Conservation (phyloP, 2,113 vertebrate genomes). For the Carassius auratus region DNA sequence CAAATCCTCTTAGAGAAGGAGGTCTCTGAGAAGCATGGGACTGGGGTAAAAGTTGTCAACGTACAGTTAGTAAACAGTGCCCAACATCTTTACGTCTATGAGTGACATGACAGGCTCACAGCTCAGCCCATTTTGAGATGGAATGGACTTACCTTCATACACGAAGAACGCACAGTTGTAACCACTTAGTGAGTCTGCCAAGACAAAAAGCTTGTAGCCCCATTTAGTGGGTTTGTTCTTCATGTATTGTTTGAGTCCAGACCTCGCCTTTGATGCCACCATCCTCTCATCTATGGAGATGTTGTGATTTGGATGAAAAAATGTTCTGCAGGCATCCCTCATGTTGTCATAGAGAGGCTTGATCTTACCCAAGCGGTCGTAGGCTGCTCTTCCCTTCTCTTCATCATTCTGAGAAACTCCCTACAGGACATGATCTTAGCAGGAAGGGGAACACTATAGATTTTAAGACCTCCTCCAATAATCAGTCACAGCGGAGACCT, state of each 20-base stretch:
- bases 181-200: background rate
- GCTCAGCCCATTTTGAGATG: slow-evolving; percentile 16
- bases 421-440: background rate
- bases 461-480: background rate
- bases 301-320: background rate
- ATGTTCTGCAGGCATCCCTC: background rate
- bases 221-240: background rate
- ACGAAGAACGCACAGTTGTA: slow-evolving; percentile 35
- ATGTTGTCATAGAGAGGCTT: slow-evolving; percentile 12
- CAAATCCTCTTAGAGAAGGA: background rate
- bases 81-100: background rate
- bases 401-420: background rate
- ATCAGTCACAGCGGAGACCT: background rate
- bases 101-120: slow-evolving; percentile 30
- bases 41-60: background rate
- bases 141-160: slow-evolving; percentile 29
- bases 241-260: background rate
- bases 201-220: background rate
- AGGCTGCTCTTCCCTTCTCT: too few species aligned
- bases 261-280: background rate
- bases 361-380: background rate
- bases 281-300: background rate
- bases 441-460: background rate
- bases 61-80: slow-evolving; percentile 30
- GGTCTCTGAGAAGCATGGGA: background rate